A percentile compares a stretch with the other conserved stretches of the same genome.
These are phyloP conservation scores for Halesus radiatus DNA, from an alignment of 1,140 invertebrate species.

Conservation along the genomic window DNA sequence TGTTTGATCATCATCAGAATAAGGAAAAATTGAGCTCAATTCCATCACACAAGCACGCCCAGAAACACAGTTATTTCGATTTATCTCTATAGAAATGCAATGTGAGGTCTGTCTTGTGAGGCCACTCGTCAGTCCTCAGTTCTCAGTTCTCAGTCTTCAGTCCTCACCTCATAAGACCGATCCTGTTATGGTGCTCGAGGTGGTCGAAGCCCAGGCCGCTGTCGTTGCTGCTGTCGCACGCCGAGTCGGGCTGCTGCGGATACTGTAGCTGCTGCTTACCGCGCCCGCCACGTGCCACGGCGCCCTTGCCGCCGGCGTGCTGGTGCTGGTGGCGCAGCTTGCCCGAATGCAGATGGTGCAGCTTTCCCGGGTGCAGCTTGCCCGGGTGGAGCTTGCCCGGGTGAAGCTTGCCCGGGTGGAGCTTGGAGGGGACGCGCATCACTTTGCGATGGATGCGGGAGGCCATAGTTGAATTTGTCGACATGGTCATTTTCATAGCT, in stretches of 20 bases:
- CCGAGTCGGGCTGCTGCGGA: conserved; percentile 64
- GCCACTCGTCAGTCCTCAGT: too few relatives aligned
- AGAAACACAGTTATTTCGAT: too few relatives aligned
- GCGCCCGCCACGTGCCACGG: background rate
- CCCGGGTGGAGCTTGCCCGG: conserved; percentile 67
- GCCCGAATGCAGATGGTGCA: conserved; percentile 57
- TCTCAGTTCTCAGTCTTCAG: too few relatives aligned
- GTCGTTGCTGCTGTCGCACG: conserved; percentile 88
- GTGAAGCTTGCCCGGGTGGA: conserved; percentile 71
- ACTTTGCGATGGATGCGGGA: conserved; percentile 74
- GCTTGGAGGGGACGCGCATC: conserved; percentile 68
- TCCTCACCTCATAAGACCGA: conserved; percentile 17
- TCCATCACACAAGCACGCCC: too few relatives aligned
- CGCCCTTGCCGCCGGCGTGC: conserved; percentile 63
- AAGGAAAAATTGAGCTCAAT: too few relatives aligned
- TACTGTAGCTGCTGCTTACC: conserved; percentile 32
- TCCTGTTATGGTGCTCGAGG: conserved; percentile 58
- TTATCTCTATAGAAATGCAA: too few relatives aligned
- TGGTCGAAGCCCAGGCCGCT: conserved; percentile 85
- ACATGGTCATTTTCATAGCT: conserved; percentile 80
- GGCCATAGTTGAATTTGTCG: conserved; percentile 74
- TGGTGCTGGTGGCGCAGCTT: background rate
- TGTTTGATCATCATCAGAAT: too few relatives aligned
- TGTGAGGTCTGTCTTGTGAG: too few relatives aligned
- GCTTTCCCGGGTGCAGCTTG: conserved; percentile 65